phyloP scores from a whole-genome alignment of 1,140 invertebrate species.

The Drosophila melanogaster region Release_6_plus_ISO1_MT NT_033779.5:7655501-7656000 shows the following conservation, averaged over 20 bases:
- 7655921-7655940: too few relatives aligned
- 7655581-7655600: constrained; percentile 89
- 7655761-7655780: too few relatives aligned
- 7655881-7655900: too few relatives aligned
- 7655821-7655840: too few relatives aligned
- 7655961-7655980: neutral
- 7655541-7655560: constrained; percentile 84
- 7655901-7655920: too few relatives aligned
- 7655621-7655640: constrained; percentile 82
- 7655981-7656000: constrained; percentile 66
- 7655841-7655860: too few relatives aligned
- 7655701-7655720: constrained; percentile 29
- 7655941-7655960: constrained; percentile 16
- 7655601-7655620: constrained; percentile 89
- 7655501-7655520: constrained; percentile 25
- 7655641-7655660: constrained; percentile 83
- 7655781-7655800: too few relatives aligned
- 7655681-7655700: constrained; percentile 22
- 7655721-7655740: constrained; percentile 6
- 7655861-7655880: too few relatives aligned
- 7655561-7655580: constrained; percentile 87
- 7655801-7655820: too few relatives aligned
- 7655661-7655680: constrained; percentile 56
- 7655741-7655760: neutral
- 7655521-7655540: constrained; percentile 42